Evolutionary conservation across 2,888 invertebrate species (phyloP).

Genomic region (Dichetophora obliterata): DNA sequence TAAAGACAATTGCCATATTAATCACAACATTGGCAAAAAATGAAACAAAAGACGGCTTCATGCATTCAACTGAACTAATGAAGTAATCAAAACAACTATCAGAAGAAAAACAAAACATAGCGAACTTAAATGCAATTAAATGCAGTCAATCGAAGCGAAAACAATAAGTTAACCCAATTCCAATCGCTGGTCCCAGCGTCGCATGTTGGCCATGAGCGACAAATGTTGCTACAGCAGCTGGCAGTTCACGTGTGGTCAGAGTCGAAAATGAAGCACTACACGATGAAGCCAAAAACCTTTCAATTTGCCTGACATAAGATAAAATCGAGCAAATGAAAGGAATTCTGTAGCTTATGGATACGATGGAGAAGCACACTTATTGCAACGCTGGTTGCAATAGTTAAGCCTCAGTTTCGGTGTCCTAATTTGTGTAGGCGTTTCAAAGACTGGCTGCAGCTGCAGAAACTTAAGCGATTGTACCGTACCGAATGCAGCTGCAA

Average conservation of each 20-base stretch:
- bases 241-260: no score
- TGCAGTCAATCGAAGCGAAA: constrained; percentile 1
- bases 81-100: constrained; percentile 13
- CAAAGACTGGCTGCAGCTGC: constrained; percentile 2
- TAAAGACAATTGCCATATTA: constrained; percentile 9
- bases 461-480: background rate
- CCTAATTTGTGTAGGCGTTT: constrained; percentile 22
- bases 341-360: constrained; percentile 8
- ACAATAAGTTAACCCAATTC: constrained; percentile 37
- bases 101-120: background rate
- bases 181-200: background rate
- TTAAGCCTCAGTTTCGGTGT: background rate
- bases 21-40: background rate
- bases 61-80: background rate
- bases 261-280: no score
- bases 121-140: constrained; percentile 12
- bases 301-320: constrained; percentile 10
- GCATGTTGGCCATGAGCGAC: constrained; percentile 19
- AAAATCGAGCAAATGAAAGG: background rate
- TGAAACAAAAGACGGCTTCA: background rate
- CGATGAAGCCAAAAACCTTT: background rate
- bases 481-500: constrained; percentile 3
- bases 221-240: background rate
- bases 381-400: background rate
- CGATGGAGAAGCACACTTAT: background rate